phyloP scores from a whole-genome alignment of 2,888 invertebrate species.

The Melipona beecheii region DNA sequence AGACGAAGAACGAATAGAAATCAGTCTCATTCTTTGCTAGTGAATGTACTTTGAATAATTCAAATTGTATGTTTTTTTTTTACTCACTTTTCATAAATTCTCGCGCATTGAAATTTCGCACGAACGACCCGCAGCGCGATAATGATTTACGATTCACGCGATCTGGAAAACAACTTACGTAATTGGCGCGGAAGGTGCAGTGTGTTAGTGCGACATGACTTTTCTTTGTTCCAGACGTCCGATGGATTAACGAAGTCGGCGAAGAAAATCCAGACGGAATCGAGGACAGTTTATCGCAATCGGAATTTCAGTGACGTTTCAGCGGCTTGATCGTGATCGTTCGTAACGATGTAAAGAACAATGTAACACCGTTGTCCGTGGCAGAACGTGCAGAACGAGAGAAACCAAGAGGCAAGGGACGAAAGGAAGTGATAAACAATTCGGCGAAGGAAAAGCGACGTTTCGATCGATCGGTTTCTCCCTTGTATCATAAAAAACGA shows the following conservation, averaged over 20 bases:
- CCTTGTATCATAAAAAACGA: slow-evolving; percentile 6
- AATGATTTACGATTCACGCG: not conserved
- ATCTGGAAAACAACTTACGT: not conserved
- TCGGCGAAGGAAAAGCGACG: slow-evolving; percentile 17
- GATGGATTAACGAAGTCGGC: slow-evolving; percentile 42
- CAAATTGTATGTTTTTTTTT: not conserved
- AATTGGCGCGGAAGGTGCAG: not conserved
- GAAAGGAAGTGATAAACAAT: slow-evolving; percentile 11
- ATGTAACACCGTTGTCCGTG: slow-evolving; percentile 54
- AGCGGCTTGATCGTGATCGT: slow-evolving; percentile 10
- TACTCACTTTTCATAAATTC: accelerated
- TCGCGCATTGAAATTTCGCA: not conserved
- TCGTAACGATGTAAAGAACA: slow-evolving; percentile 61
- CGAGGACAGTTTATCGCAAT: slow-evolving; percentile 9
- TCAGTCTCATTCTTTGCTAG: not conserved
- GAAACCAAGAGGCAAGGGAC: not conserved
- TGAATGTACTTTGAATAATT: not conserved
- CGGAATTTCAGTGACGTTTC: slow-evolving; percentile 20
- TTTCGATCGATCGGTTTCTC: slow-evolving; percentile 58
- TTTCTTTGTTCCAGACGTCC: slow-evolving; percentile 33
- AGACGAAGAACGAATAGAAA: not conserved
- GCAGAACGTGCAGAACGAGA: not conserved
- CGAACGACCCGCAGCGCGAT: not conserved
- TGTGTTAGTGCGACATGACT: not conserved
- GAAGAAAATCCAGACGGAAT: slow-evolving; percentile 2